These are phyloP conservation scores for Mareca penelope DNA, from an alignment of 2,797 vertebrate species.

Conservation along the genomic window DNA sequence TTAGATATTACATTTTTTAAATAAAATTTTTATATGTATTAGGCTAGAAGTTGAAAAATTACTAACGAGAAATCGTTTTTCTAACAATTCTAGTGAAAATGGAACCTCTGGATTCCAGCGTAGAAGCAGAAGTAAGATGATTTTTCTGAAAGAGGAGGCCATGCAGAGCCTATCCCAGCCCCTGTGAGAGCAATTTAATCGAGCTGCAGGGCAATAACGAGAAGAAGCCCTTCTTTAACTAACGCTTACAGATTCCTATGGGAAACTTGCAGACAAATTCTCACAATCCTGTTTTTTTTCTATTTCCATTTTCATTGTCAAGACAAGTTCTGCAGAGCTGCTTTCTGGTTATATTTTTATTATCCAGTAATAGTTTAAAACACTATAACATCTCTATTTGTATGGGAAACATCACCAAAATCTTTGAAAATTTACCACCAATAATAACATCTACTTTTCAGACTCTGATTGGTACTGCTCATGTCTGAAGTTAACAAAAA, in stretches of 20 bases:
- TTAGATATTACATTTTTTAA: background rate
- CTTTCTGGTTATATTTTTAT: slow-evolving; percentile 11
- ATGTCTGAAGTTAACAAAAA: background rate
- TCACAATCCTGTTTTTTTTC: background rate
- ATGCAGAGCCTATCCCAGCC: background rate
- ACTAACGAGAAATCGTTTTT: background rate
- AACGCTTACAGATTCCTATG: background rate
- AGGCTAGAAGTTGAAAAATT: background rate
- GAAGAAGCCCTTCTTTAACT: background rate
- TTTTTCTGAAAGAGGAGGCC: background rate
- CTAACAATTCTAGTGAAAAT: background rate
- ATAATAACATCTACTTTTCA: background rate
- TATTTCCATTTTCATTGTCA: background rate
- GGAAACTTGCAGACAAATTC: slow-evolving; percentile 1
- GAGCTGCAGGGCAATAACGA: background rate
- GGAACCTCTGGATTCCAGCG: background rate
- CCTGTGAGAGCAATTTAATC: background rate
- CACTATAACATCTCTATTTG: background rate
- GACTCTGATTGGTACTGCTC: background rate
- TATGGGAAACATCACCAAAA: background rate
- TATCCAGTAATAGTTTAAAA: background rate
- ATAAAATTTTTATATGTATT: background rate
- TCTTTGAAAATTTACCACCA: background rate
- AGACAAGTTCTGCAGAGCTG: background rate
- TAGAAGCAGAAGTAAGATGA: background rate